A percentile compares a stretch with the other conserved stretches of the same genome.
Conservation (phyloP, 2,888 invertebrate species). For the Dilophus febrilis region DNA sequence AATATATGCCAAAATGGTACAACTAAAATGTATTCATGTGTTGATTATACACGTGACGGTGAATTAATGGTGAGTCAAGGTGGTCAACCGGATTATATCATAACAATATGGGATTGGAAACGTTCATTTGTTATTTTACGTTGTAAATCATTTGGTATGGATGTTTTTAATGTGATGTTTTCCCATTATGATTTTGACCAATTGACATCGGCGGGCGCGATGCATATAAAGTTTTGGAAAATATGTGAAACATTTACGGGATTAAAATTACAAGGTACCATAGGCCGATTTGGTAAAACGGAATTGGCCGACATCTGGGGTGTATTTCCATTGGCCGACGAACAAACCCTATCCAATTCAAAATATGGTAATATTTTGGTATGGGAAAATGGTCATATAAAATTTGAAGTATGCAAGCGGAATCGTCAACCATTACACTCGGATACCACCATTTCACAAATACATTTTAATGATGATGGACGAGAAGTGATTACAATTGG, state of each 20-base stretch:
- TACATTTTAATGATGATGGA: constrained; percentile 18
- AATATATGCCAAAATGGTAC: constrained; percentile 65
- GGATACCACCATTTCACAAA: constrained; percentile 40
- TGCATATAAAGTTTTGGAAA: constrained; percentile 85
- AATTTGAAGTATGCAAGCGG: constrained; percentile 60
- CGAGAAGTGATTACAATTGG: constrained; percentile 32
- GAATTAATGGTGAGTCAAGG: constrained; percentile 52
- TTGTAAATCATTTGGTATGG: constrained; percentile 67
- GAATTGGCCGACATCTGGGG: constrained; percentile 80
- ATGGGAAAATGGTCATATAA: constrained; percentile 82
- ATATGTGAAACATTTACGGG: constrained; percentile 85
- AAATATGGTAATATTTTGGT: constrained; percentile 84
- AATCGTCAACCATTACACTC: constrained; percentile 57
- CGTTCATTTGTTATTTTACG: constrained; percentile 55
- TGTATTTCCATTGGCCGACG: constrained; percentile 71
- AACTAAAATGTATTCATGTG: constrained; percentile 47
- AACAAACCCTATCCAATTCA: constrained; percentile 73
- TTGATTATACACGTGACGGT: constrained; percentile 68
- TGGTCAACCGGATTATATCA: constrained; percentile 68
- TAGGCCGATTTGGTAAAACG: constrained; percentile 84
- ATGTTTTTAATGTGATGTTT: constrained; percentile 62
- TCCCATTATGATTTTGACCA: constrained; percentile 65
- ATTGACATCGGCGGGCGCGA: constrained; percentile 58
- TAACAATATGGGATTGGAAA: constrained; percentile 83
- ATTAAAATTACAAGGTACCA: constrained; percentile 67